Conservation (phyloP, 92 coral and sea anemone species). For the Epizoanthus ramosus region DNA sequence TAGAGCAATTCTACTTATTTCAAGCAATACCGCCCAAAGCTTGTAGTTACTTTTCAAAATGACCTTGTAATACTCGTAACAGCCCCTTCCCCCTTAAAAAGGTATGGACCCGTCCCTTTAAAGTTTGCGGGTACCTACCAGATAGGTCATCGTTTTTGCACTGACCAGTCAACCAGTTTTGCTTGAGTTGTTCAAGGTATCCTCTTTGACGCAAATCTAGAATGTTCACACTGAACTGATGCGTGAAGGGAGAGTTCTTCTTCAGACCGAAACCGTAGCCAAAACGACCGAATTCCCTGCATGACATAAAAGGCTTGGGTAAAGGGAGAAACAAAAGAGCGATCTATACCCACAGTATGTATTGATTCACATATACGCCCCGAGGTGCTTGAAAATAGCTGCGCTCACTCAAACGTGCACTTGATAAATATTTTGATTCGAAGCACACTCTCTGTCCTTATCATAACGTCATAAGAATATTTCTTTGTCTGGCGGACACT, state of each 20-base stretch:
- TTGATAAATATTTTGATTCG: neutral
- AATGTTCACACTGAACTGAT: slow-evolving; percentile 71
- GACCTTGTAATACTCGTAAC: too few relatives aligned
- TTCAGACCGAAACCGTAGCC: slow-evolving; percentile 77
- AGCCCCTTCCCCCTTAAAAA: too few relatives aligned
- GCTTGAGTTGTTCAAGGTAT: slow-evolving; percentile 55
- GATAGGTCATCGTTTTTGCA: slow-evolving; percentile 31
- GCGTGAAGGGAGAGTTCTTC: slow-evolving; percentile 81
- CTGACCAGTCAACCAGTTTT: slow-evolving; percentile 68
- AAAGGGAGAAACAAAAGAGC: neutral
- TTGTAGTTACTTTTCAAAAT: too few relatives aligned
- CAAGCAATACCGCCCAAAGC: too few relatives aligned
- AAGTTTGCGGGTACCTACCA: neutral
- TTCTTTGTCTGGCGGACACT: too few relatives aligned
- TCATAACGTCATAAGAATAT: too few relatives aligned
- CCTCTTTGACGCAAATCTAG: slow-evolving; percentile 71
- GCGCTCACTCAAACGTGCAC: neutral
- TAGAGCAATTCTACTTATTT: too few relatives aligned
- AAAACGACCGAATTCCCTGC: slow-evolving; percentile 71
- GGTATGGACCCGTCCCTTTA: neutral
- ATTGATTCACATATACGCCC: neutral
- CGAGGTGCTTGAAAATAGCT: too few relatives aligned
- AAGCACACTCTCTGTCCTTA: too few relatives aligned
- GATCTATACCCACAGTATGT: too few relatives aligned
- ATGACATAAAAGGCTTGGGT: neutral